Percentiles rank a stretch among this genome's conserved stretches.
Evolutionary conservation across 2,797 vertebrate species (phyloP).

Genomic region (Anguilla pacifica): DNA sequence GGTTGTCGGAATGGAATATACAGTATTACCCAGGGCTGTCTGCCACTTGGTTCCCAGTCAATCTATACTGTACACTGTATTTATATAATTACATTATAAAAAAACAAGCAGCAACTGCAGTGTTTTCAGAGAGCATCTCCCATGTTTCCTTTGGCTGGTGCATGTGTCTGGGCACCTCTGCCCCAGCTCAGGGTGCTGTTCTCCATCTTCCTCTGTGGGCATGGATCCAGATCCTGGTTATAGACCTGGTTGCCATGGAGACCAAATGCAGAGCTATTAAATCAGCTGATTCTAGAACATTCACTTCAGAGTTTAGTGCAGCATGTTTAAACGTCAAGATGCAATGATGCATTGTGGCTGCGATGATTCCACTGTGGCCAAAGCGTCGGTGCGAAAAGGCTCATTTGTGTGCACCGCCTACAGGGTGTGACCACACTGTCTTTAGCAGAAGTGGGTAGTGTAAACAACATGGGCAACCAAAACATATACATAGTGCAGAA

Average conservation of each 20-base stretch:
- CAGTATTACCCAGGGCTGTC: neutral
- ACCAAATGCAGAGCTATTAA: neutral
- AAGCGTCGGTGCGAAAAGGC: neutral
- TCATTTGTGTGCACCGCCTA: no score
- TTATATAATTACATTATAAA: no score
- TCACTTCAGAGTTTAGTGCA: neutral
- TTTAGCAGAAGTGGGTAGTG: neutral
- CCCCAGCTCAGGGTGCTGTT: neutral
- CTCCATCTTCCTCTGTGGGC: no score
- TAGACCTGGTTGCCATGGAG: neutral
- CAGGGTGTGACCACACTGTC: no score
- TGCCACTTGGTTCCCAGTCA: neutral
- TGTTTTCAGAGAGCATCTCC: neutral
- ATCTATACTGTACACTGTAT: neutral
- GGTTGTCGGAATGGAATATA: neutral
- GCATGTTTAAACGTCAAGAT: neutral
- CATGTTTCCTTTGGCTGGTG: neutral
- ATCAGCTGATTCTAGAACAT: neutral
- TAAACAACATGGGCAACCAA: neutral
- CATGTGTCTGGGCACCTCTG: neutral
- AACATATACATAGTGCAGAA: no score
- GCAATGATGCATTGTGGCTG: neutral
- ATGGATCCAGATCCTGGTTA: neutral
- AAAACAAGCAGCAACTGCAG: neutral
- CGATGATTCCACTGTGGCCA: neutral